Evolutionary conservation across 30 jellyfish, hydroid and myxozoan genomes (phyloP), one percentile per base, ranked within the genome.

Genomic region (Aurelia aurita): DNA sequence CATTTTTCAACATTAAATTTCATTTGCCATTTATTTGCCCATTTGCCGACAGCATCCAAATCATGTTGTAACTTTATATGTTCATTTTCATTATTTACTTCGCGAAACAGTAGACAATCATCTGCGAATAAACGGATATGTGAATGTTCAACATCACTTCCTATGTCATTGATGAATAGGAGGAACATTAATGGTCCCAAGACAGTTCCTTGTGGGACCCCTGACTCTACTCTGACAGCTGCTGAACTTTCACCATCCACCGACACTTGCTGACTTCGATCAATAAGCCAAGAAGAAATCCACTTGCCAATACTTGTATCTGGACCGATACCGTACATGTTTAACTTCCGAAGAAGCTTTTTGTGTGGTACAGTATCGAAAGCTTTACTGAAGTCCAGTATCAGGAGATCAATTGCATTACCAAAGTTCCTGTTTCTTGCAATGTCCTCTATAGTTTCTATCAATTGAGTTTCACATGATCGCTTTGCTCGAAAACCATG

Each of bases 161-260:
- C 44, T 32, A 79, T 61, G 49, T 79, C 89, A 34, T 79, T 79
- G 71, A 79, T 63, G 82, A 61, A 65, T 26, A 62, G 72, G 58
- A 79, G 80, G 45, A 79, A 79, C 71, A 79, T 39, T 79, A 79
- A 44, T 59, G 89, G 88, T 35, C 64, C 78, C n/a, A 35, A 45
- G 26, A 78, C 89, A n/a, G 89, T 78, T 39, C 89, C 89, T 78
- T 78, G 82, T 59, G 89, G 89, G 39, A 78, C 80, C 27, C 80
- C 89, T 44, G 89, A 78, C 63, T 58, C 8, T 22, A 64, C 88
- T 31, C 80, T 65, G 11, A 62, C 72, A 26, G 71, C 82, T 79
- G 71, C 34, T 61, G 89, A 45, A 72, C 82, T 59, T 60, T 64
- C 80, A 43, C 80, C 89, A 3, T 57, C 79, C 12, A 60, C n/a